Percentiles rank a stretch among this genome's conserved stretches.
Conservation (phyloP, 2,797 vertebrate species). For the Benthosema pterotum region DNA sequence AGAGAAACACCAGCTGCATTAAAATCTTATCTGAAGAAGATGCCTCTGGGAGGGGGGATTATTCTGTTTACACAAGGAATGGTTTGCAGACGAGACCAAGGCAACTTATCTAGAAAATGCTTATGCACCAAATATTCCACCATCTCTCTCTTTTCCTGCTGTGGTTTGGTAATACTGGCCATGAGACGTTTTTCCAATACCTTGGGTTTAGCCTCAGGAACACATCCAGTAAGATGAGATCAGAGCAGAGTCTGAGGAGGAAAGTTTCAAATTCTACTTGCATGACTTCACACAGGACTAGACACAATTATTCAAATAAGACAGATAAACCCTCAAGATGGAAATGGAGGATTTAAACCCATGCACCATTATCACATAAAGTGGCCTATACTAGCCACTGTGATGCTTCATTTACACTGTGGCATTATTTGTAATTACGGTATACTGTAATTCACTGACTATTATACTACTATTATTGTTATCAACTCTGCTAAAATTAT, state of each 20-base stretch:
- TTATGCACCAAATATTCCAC: conserved; percentile 48
- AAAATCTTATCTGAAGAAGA: no score
- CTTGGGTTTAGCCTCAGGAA: conserved; percentile 46
- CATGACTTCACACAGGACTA: conserved; percentile 30
- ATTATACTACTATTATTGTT: no score
- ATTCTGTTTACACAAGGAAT: conserved; percentile 42
- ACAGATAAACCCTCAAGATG: conserved; percentile 3
- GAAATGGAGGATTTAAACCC: no score
- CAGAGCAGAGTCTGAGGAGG: conserved; percentile 46
- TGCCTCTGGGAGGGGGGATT: conserved; percentile 38
- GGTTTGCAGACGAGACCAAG: conserved; percentile 32
- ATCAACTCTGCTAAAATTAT: no score
- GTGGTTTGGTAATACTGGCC: conserved; percentile 32
- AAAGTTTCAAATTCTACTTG: conserved; percentile 28
- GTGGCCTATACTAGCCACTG: no score
- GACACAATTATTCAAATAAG: not conserved
- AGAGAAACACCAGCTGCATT: no score
- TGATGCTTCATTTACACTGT: no score
- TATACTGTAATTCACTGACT: no score
- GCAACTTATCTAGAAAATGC: conserved; percentile 30
- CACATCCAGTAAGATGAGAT: conserved; percentile 57
- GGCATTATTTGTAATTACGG: no score
- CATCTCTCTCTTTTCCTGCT: conserved; percentile 34
- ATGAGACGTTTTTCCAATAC: conserved; percentile 56
- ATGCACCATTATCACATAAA: no score